Evolutionary conservation across 2,113 vertebrate genomes (phyloP).

Genomic region (Sus scrofa): T2T-Sscrofa CM000829.6:35218001-35218500

Average conservation of each 20-base stretch:
- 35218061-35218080: slow-evolving; percentile 3
- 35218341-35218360: slow-evolving; percentile 99
- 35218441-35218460: not conserved
- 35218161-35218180: slow-evolving; percentile 98
- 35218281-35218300: not conserved
- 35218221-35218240: not conserved
- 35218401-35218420: slow-evolving; percentile 5
- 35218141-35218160: slow-evolving; percentile 97
- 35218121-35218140: slow-evolving; percentile 98
- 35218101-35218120: slow-evolving; percentile 90
- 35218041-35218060: not conserved
- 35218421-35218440: not conserved
- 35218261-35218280: not conserved
- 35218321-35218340: slow-evolving; percentile 98
- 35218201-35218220: slow-evolving; percentile 57
- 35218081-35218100: not conserved
- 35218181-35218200: slow-evolving; percentile 96
- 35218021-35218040: not conserved
- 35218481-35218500: not conserved
- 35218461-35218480: slow-evolving; percentile 5
- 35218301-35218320: slow-evolving; percentile 90
- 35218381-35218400: slow-evolving; percentile 87
- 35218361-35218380: slow-evolving; percentile 96
- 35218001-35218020: not conserved
- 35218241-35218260: not conserved